These are phyloP conservation scores for Redunca redunca DNA, from an alignment of 2,113 vertebrate genomes.

Conservation along the genomic window DNA sequence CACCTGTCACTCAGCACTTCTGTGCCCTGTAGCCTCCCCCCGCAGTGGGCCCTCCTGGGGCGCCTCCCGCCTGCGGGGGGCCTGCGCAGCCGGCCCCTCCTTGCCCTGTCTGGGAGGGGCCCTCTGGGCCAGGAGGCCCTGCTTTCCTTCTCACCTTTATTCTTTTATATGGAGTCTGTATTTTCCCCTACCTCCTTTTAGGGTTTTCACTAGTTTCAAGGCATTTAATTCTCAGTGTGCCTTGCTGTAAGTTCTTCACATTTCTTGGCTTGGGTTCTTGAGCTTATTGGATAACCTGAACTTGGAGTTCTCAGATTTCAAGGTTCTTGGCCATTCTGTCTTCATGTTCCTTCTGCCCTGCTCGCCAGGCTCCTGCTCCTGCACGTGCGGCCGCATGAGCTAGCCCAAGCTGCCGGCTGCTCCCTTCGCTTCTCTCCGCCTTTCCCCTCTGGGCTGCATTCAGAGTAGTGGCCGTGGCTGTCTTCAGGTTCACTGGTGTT, in stretches of 20 bases:
- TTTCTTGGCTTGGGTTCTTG: neutral
- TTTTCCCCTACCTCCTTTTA: no score
- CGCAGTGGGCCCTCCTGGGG: neutral
- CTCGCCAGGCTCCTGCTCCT: rapidly evolving
- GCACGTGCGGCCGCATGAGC: rapidly evolving
- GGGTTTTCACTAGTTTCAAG: neutral
- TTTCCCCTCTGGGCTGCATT: neutral
- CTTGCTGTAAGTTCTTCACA: rapidly evolving
- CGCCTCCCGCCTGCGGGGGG: neutral
- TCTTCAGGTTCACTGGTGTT: neutral
- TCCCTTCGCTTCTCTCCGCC: no score
- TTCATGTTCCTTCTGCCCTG: no score
- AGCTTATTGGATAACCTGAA: no score
- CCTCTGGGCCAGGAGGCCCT: neutral
- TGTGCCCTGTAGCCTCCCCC: neutral
- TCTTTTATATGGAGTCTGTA: rapidly evolving
- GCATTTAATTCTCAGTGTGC: no score
- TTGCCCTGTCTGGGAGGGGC: neutral
- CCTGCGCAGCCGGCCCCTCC: no score
- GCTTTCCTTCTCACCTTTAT: neutral
- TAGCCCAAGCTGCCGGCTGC: rapidly evolving
- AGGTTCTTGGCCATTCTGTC: neutral
- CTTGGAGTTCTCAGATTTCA: neutral
- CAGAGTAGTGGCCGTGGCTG: neutral
- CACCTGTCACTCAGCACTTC: neutral